Percentiles rank a stretch among this genome's conserved stretches.
Evolutionary conservation across 2,888 invertebrate genomes (phyloP).

Genomic region (Dryocosmus kuriphilus): DNA sequence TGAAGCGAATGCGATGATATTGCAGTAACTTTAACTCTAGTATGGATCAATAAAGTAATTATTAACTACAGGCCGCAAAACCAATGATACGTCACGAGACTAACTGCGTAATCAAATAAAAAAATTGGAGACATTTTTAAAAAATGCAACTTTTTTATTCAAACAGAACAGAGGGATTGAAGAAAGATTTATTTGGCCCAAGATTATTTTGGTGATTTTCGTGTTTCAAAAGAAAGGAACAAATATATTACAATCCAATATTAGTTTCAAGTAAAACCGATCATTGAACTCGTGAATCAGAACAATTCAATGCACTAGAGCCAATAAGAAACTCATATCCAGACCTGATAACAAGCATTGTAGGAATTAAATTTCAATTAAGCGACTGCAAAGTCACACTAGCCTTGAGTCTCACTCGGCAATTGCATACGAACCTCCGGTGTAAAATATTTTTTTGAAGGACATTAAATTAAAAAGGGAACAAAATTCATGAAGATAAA

Average conservation of each 20-base stretch:
- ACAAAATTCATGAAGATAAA: too few relatives aligned
- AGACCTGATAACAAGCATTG: neutral
- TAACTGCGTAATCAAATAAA: neutral
- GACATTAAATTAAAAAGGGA: neutral
- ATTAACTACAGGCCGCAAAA: neutral
- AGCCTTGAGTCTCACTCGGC: neutral
- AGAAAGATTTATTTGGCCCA: neutral
- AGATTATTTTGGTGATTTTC: neutral
- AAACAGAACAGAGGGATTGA: neutral
- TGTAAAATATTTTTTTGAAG: neutral
- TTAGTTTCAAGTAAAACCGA: neutral
- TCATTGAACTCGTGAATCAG: neutral
- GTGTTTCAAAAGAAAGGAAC: neutral
- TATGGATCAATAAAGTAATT: neutral
- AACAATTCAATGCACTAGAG: neutral
- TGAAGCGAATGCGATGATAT: neutral
- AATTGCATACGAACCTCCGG: neutral
- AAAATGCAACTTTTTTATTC: too few relatives aligned
- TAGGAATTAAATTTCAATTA: constrained; percentile 3
- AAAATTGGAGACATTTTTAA: neutral
- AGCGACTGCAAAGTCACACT: neutral
- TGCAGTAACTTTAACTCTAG: neutral
- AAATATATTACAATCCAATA: neutral
- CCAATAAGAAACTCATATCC: neutral
- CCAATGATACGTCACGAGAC: neutral